These are phyloP conservation scores for Tetragonisca angustula DNA, from an alignment of 2,888 invertebrate species.

Conservation along the genomic window DNA sequence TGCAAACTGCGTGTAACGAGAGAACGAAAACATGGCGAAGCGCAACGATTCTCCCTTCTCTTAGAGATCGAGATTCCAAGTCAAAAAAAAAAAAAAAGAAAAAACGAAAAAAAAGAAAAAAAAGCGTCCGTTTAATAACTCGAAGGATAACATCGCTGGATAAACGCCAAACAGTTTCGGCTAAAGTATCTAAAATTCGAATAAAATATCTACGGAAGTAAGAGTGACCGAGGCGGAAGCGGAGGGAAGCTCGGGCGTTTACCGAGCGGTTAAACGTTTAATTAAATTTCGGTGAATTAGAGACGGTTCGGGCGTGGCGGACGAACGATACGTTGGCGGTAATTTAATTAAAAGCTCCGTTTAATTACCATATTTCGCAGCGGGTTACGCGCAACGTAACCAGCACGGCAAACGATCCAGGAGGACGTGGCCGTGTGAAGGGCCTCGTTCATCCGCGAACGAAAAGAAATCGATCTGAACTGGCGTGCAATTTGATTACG, in stretches of 20 bases:
- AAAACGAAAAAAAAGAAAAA: not conserved
- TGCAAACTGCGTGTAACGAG: no score
- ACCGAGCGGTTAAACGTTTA: slow-evolving; percentile 26
- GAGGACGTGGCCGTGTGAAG: slow-evolving; percentile 8
- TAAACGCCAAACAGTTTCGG: not conserved
- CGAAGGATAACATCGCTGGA: not conserved
- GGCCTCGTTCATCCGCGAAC: slow-evolving; percentile 7
- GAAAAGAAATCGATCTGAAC: slow-evolving; percentile 14
- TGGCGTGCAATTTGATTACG: slow-evolving; percentile 11
- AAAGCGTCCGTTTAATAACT: not conserved
- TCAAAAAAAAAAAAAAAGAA: not conserved
- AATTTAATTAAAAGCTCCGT: slow-evolving; percentile 38
- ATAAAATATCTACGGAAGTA: not conserved
- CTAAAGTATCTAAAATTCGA: no score
- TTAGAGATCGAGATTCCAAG: no score
- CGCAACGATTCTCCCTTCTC: no score
- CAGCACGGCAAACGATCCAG: not conserved
- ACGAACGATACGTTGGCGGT: slow-evolving; percentile 9
- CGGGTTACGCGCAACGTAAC: not conserved
- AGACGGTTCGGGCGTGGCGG: not conserved
- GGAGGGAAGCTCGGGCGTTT: not conserved
- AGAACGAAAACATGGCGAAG: no score
- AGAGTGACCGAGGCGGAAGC: not conserved
- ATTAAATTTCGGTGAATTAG: slow-evolving; percentile 46
- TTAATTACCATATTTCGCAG: slow-evolving; percentile 31